Evolutionary conservation across 2,797 vertebrate genomes (phyloP), one percentile per base, ranked within the genome.

Genomic region (Gymnocypris eckloni): DNA sequence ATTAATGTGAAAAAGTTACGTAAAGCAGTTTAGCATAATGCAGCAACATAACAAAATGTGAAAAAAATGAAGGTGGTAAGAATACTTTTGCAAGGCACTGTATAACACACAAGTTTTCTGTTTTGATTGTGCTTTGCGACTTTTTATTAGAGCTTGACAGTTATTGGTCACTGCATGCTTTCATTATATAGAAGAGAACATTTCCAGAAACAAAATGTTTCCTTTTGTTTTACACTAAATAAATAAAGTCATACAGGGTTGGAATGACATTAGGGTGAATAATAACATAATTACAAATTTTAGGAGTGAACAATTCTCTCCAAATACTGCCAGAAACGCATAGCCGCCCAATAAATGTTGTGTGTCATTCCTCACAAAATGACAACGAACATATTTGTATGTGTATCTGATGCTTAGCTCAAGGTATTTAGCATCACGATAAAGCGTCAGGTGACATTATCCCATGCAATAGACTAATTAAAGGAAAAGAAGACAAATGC

Each of bases 401-500:
- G 82, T 54, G 13, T 56, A 41, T 28, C 33, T 39, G 18, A 70
- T 52, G 15, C 39, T 39, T 16, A 39, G 43, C 33, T 52, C 13
- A 66, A 54, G 9, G 20, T 54, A 79, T 28, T 79, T 70, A 71
- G 39, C 20, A 33, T 45, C 39, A 48, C 13, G 67, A 79, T 72
- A 50, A 69, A 69, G 16, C 0, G 0, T 69, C 66, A 69, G 66
- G 66, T 72, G 18, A 79, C 9, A 48, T 71, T 79, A 61, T 79
- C 25, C 52, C 2, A 10, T 37, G 39, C 76, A 71, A 72, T 39
- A 61, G 13, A 50, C 41, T 85, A 61, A 71, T 85, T 61, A 70
- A 84, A 48, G 67, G 33, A 66, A 33, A 54, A 69, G 3, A 33
- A 70, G 28, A 76, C 41, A 83, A 66, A 79, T 54, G 33, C 50